Evolutionary conservation across 2,888 invertebrate species (phyloP), one percentile per base, ranked within the genome.

Genomic region (Rhamphomyia laevipes): DNA sequence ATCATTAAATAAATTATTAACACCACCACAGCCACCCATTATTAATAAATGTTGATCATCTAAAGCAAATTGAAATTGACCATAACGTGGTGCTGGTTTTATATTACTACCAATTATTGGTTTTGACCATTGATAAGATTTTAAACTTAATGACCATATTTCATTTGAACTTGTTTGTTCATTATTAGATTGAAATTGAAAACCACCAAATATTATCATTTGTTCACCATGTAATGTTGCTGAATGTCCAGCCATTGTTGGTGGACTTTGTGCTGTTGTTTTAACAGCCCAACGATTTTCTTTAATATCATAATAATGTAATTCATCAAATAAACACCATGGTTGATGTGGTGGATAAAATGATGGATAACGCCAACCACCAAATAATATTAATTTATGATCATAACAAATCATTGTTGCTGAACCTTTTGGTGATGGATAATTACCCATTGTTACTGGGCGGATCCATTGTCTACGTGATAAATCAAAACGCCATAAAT

Each of bases 401-500:
- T 84, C 82, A 71, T 92, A 87, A 56, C 81, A 77, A n/a, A 93
- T 84, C 80, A 96, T 82, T 16, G 91, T 85, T 31, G 94, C 91
- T 65, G 92, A 92, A 46, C 94, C 94, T 73, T 95, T 96, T 1
- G 96, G 95, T 5, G 92, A 90, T 10, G 96, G 96, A 73, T 95
- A 94, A 44, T 82, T 61, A 7, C 68, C 68, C 70, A 82, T 84
- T 4, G 90, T 84, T 42, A 87, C 70, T 1, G 87, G 86, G 56
- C 91, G 75, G 17, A 86, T 77, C 95, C 95, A 95, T 57, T 81
- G 77, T 59, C 91, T 76, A 43, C 78, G 82, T 1, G 86, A 86
- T 52, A 96, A 76, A 73, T 96, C 91, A 68, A 96, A 82, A 55
- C 82, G 77, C 96, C 96, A 96, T 31, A 97, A 74, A 73, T 97